Percentiles rank a stretch among this genome's conserved stretches.
Evolutionary conservation across 2,797 vertebrate species (phyloP).

Genomic region (Gymnoscopelus microlampas): DNA sequence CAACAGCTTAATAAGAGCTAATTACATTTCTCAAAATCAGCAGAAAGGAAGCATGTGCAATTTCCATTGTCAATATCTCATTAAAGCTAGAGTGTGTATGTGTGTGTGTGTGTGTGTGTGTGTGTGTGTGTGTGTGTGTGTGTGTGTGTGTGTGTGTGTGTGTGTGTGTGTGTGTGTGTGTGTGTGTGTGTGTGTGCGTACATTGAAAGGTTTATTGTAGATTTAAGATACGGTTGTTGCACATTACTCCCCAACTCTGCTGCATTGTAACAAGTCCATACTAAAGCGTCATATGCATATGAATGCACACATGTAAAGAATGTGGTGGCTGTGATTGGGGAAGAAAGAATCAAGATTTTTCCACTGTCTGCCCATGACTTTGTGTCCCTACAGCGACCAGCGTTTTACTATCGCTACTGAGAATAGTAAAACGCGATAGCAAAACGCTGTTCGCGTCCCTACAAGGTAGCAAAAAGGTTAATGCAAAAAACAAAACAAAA

Average conservation of each 20-base stretch:
- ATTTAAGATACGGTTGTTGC: too few relatives aligned
- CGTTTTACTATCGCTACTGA: too few relatives aligned
- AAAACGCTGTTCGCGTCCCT: not conserved
- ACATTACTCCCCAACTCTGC: too few relatives aligned
- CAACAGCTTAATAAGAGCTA: slow-evolving; percentile 50
- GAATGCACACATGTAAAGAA: too few relatives aligned
- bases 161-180: not conserved
- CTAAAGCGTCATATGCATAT: too few relatives aligned
- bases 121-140: slow-evolving; percentile 65
- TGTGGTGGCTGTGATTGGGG: too few relatives aligned
- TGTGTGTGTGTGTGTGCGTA: slow-evolving; percentile 1
- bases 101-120: slow-evolving; percentile 44
- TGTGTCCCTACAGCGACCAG: too few relatives aligned
- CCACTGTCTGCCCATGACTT: too few relatives aligned
- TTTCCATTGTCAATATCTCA: slow-evolving; percentile 71
- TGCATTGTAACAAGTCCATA: too few relatives aligned
- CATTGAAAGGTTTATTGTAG: too few relatives aligned
- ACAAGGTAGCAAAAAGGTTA: not conserved
- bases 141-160: slow-evolving; percentile 29
- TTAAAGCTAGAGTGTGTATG: slow-evolving; percentile 58
- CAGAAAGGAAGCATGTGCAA: slow-evolving; percentile 54
- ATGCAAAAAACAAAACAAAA: not conserved
- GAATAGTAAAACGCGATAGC: too few relatives aligned
- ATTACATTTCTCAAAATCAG: slow-evolving; percentile 62
- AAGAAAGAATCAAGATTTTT: too few relatives aligned